Conservation (phyloP, 2,888 invertebrate genomes). For the Andrena hattorfiana region DNA sequence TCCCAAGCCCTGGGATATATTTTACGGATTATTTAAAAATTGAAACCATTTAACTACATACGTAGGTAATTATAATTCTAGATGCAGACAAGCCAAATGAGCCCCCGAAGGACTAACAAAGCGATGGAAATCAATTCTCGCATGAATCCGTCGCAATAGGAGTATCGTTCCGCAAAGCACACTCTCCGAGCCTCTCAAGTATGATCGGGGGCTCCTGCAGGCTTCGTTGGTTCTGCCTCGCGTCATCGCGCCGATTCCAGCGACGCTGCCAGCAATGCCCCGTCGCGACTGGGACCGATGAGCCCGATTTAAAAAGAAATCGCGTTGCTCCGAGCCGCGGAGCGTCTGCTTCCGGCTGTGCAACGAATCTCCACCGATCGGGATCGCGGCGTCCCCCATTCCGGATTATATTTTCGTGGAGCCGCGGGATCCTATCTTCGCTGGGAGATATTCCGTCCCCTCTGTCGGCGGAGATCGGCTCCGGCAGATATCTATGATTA, state of each 20-base stretch:
- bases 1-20: no score
- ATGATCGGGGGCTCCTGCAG: constrained; percentile 1
- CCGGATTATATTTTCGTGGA: constrained; percentile 16
- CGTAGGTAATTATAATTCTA: no score
- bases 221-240: neutral
- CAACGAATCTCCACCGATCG: neutral
- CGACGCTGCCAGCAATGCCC: neutral
- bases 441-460: constrained; percentile 51
- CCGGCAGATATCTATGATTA: constrained; percentile 71
- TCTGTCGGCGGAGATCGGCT: constrained; percentile 61
- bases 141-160: constrained; percentile 9
- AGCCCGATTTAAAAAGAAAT: constrained; percentile 16
- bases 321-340: neutral
- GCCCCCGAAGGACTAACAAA: neutral
- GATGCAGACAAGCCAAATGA: neutral
- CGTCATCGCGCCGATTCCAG: neutral
- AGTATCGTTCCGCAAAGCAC: constrained; percentile 4
- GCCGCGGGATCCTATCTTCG: constrained; percentile 3
- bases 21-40: no score
- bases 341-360: neutral
- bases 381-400: neutral
- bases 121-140: constrained; percentile 5
- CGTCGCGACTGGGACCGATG: neutral
- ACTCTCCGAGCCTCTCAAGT: neutral
- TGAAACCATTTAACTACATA: no score